These are phyloP conservation scores for Saccopteryx leptura DNA, from an alignment of 2,113 vertebrate genomes.

Conservation along the genomic window DNA sequence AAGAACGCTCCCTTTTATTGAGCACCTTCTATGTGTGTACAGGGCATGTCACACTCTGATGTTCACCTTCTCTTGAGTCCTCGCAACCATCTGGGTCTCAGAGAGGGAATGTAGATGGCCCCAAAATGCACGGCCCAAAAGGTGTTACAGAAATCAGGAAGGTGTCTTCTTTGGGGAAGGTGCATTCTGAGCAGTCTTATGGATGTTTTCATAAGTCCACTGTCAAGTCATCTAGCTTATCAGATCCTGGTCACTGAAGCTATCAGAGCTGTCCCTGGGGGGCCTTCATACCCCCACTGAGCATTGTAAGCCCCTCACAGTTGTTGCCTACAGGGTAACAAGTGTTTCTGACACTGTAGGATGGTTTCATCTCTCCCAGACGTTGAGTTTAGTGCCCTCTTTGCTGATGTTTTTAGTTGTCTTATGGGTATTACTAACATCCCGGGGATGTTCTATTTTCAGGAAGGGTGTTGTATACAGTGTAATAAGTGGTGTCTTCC, in stretches of 20 bases:
- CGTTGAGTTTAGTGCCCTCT: background rate
- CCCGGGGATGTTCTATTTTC: background rate
- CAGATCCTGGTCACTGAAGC: background rate
- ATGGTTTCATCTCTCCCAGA: background rate
- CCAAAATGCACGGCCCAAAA: background rate
- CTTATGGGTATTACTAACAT: background rate
- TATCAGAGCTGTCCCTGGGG: background rate
- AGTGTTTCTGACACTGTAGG: background rate
- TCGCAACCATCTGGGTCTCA: background rate
- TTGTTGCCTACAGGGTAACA: background rate
- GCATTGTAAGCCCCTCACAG: background rate
- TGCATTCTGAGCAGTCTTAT: background rate
- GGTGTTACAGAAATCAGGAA: background rate
- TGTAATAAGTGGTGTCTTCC: background rate
- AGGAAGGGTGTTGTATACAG: background rate
- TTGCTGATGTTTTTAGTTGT: background rate
- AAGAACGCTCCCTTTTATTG: background rate
- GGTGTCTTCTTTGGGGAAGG: background rate
- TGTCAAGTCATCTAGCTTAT: fast-evolving
- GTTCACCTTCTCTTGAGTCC: background rate
- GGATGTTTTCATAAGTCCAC: no score
- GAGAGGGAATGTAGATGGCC: background rate
- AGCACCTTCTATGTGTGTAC: constrained; percentile 2
- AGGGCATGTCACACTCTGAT: fast-evolving
- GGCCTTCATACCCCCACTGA: background rate